Base-by-base conservation (phyloP, 1,140 invertebrate genomes). In the Mercenaria mercenaria region DNA sequence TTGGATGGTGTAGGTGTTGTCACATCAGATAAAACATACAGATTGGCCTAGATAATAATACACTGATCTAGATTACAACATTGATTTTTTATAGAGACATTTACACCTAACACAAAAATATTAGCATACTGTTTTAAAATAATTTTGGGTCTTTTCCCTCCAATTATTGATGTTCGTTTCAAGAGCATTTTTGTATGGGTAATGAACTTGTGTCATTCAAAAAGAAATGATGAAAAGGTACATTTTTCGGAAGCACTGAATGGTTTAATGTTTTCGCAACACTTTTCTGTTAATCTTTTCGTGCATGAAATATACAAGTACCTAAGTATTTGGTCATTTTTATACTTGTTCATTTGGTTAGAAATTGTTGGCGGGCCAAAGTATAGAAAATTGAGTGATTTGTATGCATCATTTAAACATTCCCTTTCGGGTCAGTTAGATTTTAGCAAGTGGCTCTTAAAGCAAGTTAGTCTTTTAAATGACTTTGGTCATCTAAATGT, bases 401-500 rank as follows among this genome's bases (percentile, higher is more conserved):
- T 32, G 47, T 79, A 79, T 50, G 76, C 76, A 34, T 50, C 76
- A 79, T 79, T 79, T 52, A 32, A 79, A 52, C 37, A 79, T 56
- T 56, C 26, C 29, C 18, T 41, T 72, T 72, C 67, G 39, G 34
- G 32, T 72, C 32, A 72, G 23, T 72, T 72, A 15, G 34, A 39
- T 20, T 72, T 72, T 39, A 34, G 67, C 43, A 47, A 47, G 43
- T 47, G 43, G 6, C 43, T 15, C 43, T 47, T 47, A 47, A n/a
- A 32, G 8, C 26, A 37, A 32, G 29, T 47, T 23, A n/a, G 23
- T 20, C 23, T n/a, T 13, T 13, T 29, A 67, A 37, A 37, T 39
- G 37, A 72, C 20, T 72, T 20, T 29, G 67, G 34, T 72, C 67
- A 72, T 72, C 67, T 39, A 39, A 39, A 72, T 72, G 32, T 72